Evolutionary conservation across 2,888 invertebrate species (phyloP).

Genomic region (Argyra leucocephala): DNA sequence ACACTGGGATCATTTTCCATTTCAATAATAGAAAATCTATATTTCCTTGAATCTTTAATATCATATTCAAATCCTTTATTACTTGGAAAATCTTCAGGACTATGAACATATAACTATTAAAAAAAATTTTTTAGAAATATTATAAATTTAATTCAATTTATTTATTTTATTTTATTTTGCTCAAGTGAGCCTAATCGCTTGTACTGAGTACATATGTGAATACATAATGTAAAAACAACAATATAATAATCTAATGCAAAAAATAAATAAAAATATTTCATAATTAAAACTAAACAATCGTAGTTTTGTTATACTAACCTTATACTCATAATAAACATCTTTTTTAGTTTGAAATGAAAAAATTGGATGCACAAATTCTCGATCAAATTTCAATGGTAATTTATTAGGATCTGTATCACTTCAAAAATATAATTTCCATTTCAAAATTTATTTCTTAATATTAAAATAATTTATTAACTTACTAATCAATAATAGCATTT

Average conservation of each 20-base stretch:
- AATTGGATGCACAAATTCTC: constrained; percentile 25
- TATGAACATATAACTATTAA: constrained; percentile 32
- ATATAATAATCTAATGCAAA: too few relatives aligned
- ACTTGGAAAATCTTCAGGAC: constrained; percentile 35
- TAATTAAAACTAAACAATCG: too few relatives aligned
- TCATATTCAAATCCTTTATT: constrained; percentile 24
- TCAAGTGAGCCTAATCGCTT: too few relatives aligned
- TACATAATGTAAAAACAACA: too few relatives aligned
- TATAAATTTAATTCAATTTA: too few relatives aligned
- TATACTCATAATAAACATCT: constrained; percentile 28
- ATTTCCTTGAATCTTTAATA: constrained; percentile 25
- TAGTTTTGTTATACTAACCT: constrained; percentile 28
- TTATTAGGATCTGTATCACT: constrained; percentile 24
- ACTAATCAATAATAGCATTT: not conserved
- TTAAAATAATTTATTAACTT: not conserved
- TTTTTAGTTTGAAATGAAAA: constrained; percentile 25
- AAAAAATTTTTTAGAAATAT: too few relatives aligned
- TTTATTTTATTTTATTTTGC: not conserved
- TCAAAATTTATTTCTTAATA: not conserved
- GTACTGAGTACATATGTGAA: too few relatives aligned
- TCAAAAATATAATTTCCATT: constrained; percentile 1
- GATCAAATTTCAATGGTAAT: constrained; percentile 30
- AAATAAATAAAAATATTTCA: too few relatives aligned
- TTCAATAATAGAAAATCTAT: constrained; percentile 31
- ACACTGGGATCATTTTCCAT: constrained; percentile 30